Conservation (phyloP, 2,113 vertebrate genomes). For the Aegotheles bennettii region DNA sequence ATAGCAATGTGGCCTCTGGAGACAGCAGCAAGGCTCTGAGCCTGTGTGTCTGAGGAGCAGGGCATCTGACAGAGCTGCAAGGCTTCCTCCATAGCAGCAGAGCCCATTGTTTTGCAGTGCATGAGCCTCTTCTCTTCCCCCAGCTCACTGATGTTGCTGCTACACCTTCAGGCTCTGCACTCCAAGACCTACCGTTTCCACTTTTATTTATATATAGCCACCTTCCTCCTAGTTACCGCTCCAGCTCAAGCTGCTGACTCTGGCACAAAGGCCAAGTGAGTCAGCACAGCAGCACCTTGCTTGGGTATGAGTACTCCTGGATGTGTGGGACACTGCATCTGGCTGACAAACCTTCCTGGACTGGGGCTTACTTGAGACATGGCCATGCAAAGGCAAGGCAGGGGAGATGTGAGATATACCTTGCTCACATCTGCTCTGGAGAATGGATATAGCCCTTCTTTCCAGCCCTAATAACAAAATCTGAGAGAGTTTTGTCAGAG, state of each 20-base stretch:
- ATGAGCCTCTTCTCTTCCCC: neutral
- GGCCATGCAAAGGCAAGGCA: neutral
- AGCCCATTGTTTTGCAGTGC: accelerated
- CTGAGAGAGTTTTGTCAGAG: neutral
- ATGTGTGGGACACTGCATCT: accelerated
- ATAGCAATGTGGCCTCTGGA: accelerated
- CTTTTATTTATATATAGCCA: neutral
- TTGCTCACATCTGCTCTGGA: neutral
- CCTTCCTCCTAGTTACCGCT: neutral
- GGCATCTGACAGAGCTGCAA: accelerated
- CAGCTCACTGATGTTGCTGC: neutral
- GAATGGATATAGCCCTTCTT: neutral
- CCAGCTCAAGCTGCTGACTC: neutral
- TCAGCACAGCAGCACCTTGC: neutral
- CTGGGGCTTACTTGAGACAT: accelerated
- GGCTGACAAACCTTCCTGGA: neutral
- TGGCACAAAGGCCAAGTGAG: neutral
- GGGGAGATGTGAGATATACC: neutral
- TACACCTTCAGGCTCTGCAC: neutral
- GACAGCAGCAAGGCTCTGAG: neutral
- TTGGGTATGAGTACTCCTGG: neutral
- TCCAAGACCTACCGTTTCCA: neutral
- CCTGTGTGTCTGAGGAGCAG: accelerated
- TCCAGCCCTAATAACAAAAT: neutral
- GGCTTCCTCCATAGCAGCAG: neutral